Conservation (phyloP, 2,797 vertebrate species). For the Jordanella pulchra region DNA sequence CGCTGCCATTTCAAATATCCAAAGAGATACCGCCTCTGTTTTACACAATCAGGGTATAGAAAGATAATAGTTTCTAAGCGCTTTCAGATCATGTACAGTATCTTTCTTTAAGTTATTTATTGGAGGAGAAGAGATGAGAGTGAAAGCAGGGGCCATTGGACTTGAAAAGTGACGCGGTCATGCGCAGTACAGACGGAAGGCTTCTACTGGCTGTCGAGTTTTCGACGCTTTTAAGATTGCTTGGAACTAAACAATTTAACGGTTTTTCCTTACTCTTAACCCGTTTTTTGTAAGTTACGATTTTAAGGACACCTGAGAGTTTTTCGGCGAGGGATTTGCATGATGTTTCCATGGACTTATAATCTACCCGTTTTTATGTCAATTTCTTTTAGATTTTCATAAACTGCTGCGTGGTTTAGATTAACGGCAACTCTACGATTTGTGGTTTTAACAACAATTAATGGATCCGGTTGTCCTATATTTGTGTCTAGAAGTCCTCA, state of each 20-base stretch:
- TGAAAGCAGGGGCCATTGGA: conserved; percentile 50
- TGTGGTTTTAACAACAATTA: background rate
- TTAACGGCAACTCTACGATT: no score
- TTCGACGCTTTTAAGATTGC: conserved; percentile 5
- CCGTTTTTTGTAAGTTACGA: background rate
- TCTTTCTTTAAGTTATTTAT: conserved; percentile 49
- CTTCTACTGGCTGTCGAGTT: conserved; percentile 13
- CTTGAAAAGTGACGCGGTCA: conserved; percentile 74
- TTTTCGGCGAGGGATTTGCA: no score
- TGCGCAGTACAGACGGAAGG: conserved; percentile 68
- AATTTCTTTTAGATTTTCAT: background rate
- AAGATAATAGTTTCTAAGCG: conserved; percentile 15
- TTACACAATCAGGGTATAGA: background rate
- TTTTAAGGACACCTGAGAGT: background rate
- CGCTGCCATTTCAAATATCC: background rate
- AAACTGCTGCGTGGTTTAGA: background rate
- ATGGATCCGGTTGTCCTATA: background rate
- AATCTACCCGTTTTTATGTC: background rate
- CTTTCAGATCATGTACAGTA: conserved; percentile 8
- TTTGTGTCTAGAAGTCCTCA: no score
- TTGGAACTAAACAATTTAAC: conserved; percentile 10
- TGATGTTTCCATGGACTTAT: background rate
- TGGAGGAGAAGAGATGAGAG: conserved; percentile 39
- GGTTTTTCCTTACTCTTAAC: background rate
- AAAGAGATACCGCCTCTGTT: background rate